phyloP scores from a whole-genome alignment of 2,888 invertebrate genomes.

The Axea sp. region DNA sequence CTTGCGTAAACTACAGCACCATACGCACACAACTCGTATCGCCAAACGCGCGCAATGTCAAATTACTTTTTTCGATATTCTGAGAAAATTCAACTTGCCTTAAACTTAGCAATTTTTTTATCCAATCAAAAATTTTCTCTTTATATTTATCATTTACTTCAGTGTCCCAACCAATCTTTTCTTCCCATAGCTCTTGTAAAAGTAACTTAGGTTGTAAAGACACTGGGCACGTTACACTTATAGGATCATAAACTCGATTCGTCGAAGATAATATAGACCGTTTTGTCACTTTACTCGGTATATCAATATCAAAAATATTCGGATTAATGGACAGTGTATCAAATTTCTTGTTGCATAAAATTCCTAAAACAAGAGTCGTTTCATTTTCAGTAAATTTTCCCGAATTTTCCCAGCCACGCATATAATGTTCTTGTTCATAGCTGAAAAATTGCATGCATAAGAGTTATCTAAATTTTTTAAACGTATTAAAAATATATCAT shows the following conservation, averaged over 20 bases:
- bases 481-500: slow-evolving; percentile 12
- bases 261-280: slow-evolving; percentile 36
- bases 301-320: no score
- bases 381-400: no score
- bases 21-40: slow-evolving; percentile 67
- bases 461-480: slow-evolving; percentile 24
- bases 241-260: slow-evolving; percentile 53
- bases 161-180: slow-evolving; percentile 46
- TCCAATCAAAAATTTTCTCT: slow-evolving; percentile 1
- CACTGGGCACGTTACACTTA: slow-evolving; percentile 49
- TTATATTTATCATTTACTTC: slow-evolving; percentile 23
- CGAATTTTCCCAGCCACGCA: no score
- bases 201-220: slow-evolving; percentile 53
- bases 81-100: slow-evolving; percentile 30
- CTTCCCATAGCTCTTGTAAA: slow-evolving; percentile 48
- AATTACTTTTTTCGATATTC: slow-evolving; percentile 20
- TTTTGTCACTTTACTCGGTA: no score
- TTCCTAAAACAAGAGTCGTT: no score
- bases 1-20: slow-evolving; percentile 55
- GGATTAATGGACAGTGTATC: no score
- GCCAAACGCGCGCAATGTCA: slow-evolving; percentile 65
- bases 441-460: slow-evolving; percentile 52
- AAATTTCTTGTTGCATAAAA: no score
- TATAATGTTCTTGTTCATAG: slow-evolving; percentile 39
- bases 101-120: slow-evolving; percentile 5